Conservation (phyloP, 1,140 invertebrate genomes). For the Cyphomyrmex costatus region DNA sequence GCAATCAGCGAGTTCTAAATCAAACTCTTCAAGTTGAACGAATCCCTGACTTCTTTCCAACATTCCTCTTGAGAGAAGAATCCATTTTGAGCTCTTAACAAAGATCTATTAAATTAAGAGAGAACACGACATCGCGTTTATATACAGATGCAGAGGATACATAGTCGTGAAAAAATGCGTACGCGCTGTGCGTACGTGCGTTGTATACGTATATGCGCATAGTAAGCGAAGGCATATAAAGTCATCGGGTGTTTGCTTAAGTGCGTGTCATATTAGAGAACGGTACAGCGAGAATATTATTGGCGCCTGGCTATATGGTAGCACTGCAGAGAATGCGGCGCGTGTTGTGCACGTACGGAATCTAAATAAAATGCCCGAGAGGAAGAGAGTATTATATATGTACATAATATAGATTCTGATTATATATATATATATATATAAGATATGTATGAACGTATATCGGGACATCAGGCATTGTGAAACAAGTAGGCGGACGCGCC, state of each 20-base stretch:
- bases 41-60: not conserved
- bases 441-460: not conserved
- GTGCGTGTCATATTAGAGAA: slow-evolving; percentile 63
- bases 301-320: slow-evolving; percentile 60
- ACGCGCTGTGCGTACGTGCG: not conserved
- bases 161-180: slow-evolving; percentile 11
- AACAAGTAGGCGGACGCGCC: slow-evolving; percentile 50
- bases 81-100: not conserved
- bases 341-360: slow-evolving; percentile 30
- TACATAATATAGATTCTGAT: not conserved
- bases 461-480: slow-evolving; percentile 44
- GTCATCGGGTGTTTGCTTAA: slow-evolving; percentile 61
- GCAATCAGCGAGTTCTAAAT: not conserved
- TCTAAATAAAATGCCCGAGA: slow-evolving; percentile 39
- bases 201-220: not conserved
- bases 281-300: slow-evolving; percentile 58
- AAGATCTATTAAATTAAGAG: not conserved
- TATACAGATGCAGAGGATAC: not conserved
- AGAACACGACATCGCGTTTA: too few relatives aligned
- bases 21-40: not conserved
- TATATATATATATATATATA: not conserved
- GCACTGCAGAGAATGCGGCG: slow-evolving; percentile 40
- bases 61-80: not conserved
- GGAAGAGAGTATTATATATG: not conserved
- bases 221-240: slow-evolving; percentile 46